These are phyloP conservation scores for Apodemia zela DNA, from an alignment of 2,888 invertebrate genomes.

Conservation along the genomic window DNA sequence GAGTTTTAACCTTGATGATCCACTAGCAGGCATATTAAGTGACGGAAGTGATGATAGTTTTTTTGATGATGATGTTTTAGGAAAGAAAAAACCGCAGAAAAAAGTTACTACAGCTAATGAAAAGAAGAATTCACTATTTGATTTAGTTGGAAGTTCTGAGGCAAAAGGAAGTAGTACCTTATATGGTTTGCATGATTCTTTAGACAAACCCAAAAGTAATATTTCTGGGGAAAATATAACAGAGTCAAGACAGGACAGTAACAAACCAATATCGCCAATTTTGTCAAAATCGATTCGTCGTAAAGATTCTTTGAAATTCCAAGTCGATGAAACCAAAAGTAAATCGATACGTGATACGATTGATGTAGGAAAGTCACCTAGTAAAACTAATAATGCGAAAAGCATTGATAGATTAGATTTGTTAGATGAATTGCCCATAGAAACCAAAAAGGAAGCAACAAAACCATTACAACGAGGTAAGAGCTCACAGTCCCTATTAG, in stretches of 20 bases:
- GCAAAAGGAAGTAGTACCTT: neutral
- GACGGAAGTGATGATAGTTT: constrained; percentile 87
- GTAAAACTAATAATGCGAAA: constrained; percentile 46
- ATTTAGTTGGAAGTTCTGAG: constrained; percentile 46
- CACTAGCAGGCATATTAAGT: constrained; percentile 83
- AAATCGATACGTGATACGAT: constrained; percentile 33
- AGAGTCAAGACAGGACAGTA: constrained; percentile 40
- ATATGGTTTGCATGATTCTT: constrained; percentile 10
- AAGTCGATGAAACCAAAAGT: constrained; percentile 40
- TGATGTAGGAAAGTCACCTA: constrained; percentile 49
- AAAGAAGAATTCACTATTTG: constrained; percentile 64
- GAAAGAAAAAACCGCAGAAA: constrained; percentile 63
- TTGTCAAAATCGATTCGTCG: constrained; percentile 47
- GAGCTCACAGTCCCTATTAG: constrained; percentile 68
- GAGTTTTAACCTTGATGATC: constrained; percentile 82
- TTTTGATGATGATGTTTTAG: constrained; percentile 82
- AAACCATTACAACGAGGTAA: constrained; percentile 58
- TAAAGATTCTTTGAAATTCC: constrained; percentile 52
- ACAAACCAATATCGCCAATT: constrained; percentile 41
- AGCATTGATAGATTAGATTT: constrained; percentile 55
- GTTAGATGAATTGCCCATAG: constrained; percentile 45
- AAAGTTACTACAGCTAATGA: constrained; percentile 45
- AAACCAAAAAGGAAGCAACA: constrained; percentile 43
- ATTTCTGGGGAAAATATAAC: constrained; percentile 40
- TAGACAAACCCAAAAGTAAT: constrained; percentile 31